Percentiles rank a stretch among this genome's conserved stretches.
Evolutionary conservation across 2,888 invertebrate species (phyloP).

Genomic region (Pterobdella sp.): DNA sequence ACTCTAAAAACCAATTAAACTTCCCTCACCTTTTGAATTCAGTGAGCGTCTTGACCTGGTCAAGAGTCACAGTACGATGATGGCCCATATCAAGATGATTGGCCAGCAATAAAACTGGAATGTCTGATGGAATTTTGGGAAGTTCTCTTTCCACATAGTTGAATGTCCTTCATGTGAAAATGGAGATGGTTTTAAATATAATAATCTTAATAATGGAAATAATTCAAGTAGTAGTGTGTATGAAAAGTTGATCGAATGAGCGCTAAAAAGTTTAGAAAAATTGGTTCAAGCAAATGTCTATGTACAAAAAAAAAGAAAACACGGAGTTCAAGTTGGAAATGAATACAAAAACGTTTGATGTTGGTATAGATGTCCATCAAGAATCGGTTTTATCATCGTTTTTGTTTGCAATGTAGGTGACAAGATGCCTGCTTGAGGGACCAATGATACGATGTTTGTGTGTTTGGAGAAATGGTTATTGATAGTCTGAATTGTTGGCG

Average conservation of each 20-base stretch:
- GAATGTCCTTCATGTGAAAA: conserved; percentile 66
- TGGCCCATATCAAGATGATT: conserved; percentile 97
- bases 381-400: too few relatives aligned
- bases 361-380: too few relatives aligned
- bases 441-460: too few relatives aligned
- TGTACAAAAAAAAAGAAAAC: too few relatives aligned
- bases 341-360: too few relatives aligned
- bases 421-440: too few relatives aligned
- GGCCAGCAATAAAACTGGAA: conserved; percentile 76
- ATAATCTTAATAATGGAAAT: not conserved
- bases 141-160: conserved; percentile 85
- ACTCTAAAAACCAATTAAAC: not conserved
- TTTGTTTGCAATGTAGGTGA: too few relatives aligned
- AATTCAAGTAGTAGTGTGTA: not conserved
- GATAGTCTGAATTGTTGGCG: too few relatives aligned
- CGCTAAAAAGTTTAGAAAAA: not conserved
- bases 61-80: conserved; percentile 72
- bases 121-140: conserved; percentile 60
- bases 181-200: not conserved
- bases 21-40: not conserved
- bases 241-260: not conserved
- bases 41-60: conserved; percentile 54
- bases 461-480: too few relatives aligned
- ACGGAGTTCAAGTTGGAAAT: too few relatives aligned
- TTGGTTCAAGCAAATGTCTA: too few relatives aligned